Base-by-base conservation (phyloP, 2,797 vertebrate genomes). In the Brachyalestes nurse region DNA sequence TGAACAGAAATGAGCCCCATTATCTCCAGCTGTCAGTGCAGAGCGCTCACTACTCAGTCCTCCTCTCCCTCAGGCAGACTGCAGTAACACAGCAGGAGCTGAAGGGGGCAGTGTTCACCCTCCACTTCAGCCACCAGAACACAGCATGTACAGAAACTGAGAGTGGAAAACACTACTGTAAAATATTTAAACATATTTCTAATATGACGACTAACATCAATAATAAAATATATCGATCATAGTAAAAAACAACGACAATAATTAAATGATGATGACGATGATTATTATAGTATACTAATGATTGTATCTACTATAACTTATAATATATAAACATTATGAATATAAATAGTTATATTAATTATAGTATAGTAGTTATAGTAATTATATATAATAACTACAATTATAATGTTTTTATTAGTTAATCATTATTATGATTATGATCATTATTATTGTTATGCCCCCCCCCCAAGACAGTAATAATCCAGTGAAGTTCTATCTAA, bases 21-120 rank as follows among this genome's bases (percentile, higher is more conserved):
- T 74, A 67, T 81, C 21, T 38, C 66, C 34, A 28, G 21, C 34
- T 66, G 28, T 69, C 40, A 19, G 5, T 16, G 21, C 19, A 19
- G 12, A 38, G 38, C 78, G 67, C 34, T 42, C 62, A 12, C 38
- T 61, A 42, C 34, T 64, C 0, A 57, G 19, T 62, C 55, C 28
- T 23, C 21, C 17, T 28, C 7, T 2, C 23, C 58, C 21, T 61
- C 5, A 71, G 28, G 9, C 8, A 66, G 51, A 2, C 19, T 76
- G 72, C 72, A 74, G 10, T 75, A 55, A 67, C 74, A 14, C 12
- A 0, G n/a, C 0, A 47, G 9, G 1, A 23, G 23, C 82, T 45
- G 40, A 74, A 77, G 72, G 51, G 25, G 85, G 80, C 77, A 77
- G 76, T 82, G 51, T 84, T 76, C 49, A 51, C 34, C 19, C 55